Evolutionary conservation across 2,113 vertebrate genomes (phyloP), one percentile per base, ranked within the genome.

Genomic region (Vimba vimba): DNA sequence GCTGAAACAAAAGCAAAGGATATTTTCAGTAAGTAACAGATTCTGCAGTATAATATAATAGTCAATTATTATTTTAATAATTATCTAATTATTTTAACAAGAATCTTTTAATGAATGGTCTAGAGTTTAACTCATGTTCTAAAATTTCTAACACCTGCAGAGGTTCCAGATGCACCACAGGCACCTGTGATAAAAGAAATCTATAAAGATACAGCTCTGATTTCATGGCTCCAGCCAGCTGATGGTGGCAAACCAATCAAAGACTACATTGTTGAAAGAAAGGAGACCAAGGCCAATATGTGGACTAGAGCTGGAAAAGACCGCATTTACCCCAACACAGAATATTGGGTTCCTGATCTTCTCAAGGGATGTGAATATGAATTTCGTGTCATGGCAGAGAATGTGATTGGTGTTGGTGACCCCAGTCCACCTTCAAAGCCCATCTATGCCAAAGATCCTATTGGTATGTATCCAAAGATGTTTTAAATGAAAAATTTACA

Each of bases 191-290:
- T 99, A 91, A 98, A 97, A 89, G 96, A 97, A 85, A 92, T 98
- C 83, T 98, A 96, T 89, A 97, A 98, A 86, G 95, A 99, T 90
- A 96, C 96, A 15, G 97, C 96, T 10, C 93, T 99, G 83, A 94
- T 99, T 82, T 93, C 95, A 88, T 99, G 98, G 98, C 97, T 97
- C 75, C 97, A 96, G 33, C 98, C 98, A 45, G 94, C 95, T 33
- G 97, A 99, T 86, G 98, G 98, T 91, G 98, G 98, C 89, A 99
- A 99, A 85, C 98, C 98, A 78, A 99, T 99, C 92, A 97, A 95
- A 85, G 96, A 96, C 88, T 99, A 99, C 77, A 97, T 99, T 57
- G 92, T 99, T 76, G 98, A 99, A 93, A 99, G 96, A 94, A 99
- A 97, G 85, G 98, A 99, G 93, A 99, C 98, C 43, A 99, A 96